Evolutionary conservation across 2,113 vertebrate species (phyloP), one percentile per base, ranked within the genome.

Genomic region (Megatriorchis doriae): DNA sequence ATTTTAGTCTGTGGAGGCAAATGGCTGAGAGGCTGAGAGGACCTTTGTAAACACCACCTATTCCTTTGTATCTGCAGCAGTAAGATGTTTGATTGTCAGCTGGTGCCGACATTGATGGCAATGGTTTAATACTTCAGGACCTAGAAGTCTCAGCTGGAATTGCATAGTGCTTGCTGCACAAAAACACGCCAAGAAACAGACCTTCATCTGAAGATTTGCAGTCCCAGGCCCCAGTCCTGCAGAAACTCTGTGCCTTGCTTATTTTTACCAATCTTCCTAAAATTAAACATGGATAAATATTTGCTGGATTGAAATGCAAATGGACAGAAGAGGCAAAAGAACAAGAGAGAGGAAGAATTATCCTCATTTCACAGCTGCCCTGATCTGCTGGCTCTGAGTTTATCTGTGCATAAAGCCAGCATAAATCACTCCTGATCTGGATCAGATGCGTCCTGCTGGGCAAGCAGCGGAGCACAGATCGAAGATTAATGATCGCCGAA

Each of bases 391-490:
- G 84, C 85, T 90, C 45, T 2, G 66, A 52, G 90, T 77, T 80
- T 53, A 80, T 96, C 87, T 80, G 92, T 79, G 94, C 84, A 59
- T 48, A 65, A 56, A 93, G 84, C 72, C 84, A 72, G 77, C 52
- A 87, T 95, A 94, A 96, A 97, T 97, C 94, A 93, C 62, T 83
- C 53, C 93, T 94, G 94, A 86, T 92, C 43, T 90, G 92, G 74
- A 93, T 96, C 96, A 95, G 96, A 96, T 91, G 85, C 45, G 81
- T 95, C 90, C 94, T 97, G 85, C 92, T 95, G 96, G 94, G 93
- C 87, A 56, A 62, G 94, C 94, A 94, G 78, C 73, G 81, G 70
- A 91, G 87, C 87, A 73, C 66, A 90, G 93, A 95, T 77, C 27
- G 4, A 90, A 88, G 94, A 97, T 96, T 96, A 80, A 96, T 96